Conservation (phyloP, 2,113 vertebrate species). For the Tachysurus vachellii region DNA sequence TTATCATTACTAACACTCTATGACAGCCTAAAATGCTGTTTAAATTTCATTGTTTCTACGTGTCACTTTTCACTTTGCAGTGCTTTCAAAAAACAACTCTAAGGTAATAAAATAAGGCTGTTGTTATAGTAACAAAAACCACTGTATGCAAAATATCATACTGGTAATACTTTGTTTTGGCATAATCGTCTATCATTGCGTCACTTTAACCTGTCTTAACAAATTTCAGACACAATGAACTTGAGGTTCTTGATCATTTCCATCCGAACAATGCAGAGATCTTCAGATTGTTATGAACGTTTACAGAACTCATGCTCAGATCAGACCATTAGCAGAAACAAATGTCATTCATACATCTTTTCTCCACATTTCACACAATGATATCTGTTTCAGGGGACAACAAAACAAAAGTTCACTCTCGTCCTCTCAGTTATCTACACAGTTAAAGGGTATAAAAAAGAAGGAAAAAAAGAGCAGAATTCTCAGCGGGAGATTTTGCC, state of each 20-base stretch:
- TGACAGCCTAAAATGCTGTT: slow-evolving; percentile 33
- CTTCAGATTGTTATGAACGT: background rate
- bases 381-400: background rate
- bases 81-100: background rate
- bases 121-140: background rate
- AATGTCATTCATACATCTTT: background rate
- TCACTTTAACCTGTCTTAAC: background rate
- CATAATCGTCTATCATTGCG: background rate
- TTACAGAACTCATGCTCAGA: slow-evolving; percentile 11
- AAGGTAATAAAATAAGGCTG: background rate
- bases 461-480: slow-evolving; percentile 56
- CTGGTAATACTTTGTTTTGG: background rate
- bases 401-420: slow-evolving; percentile 55
- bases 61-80: background rate
- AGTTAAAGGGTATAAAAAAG: slow-evolving; percentile 40
- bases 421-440: slow-evolving; percentile 44
- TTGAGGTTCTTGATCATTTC: background rate
- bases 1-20: slow-evolving; percentile 25
- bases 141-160: background rate
- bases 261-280: background rate
- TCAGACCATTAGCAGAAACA: slow-evolving; percentile 24
- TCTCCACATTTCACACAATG: background rate
- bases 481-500: slow-evolving; percentile 79
- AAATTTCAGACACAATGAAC: background rate
- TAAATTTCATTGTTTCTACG: slow-evolving; percentile 12